These are phyloP conservation scores for Drosophila lacertosa DNA, from an alignment of 1,140 invertebrate species.

Conservation along the genomic window DNA sequence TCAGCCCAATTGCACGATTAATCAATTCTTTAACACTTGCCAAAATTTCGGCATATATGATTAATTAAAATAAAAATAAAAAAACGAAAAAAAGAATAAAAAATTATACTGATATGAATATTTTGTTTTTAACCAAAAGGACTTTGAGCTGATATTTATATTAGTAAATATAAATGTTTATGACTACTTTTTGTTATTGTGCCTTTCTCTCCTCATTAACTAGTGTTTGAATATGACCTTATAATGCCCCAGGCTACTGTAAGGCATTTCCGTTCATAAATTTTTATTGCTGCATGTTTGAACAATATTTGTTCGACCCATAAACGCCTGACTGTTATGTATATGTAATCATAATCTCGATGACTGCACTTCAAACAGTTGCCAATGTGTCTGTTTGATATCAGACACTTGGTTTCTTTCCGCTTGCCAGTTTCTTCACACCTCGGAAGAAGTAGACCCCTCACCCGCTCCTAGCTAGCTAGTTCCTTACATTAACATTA, in stretches of 20 bases:
- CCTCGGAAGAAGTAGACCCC: conserved; percentile 37
- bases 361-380: conserved; percentile 80
- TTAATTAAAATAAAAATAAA: not conserved
- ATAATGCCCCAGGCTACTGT: not conserved
- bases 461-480: too few species aligned
- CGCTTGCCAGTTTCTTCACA: conserved; percentile 62
- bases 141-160: too few species aligned
- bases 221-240: not conserved
- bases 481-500: not conserved
- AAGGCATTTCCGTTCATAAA: conserved; percentile 46
- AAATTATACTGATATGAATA: too few species aligned
- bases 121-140: too few species aligned
- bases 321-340: conserved; percentile 7
- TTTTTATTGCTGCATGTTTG: conserved; percentile 6
- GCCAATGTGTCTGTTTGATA: conserved; percentile 80
- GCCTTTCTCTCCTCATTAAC: too few species aligned
- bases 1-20: conserved; percentile 36
- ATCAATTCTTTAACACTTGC: conserved; percentile 51
- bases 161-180: too few species aligned
- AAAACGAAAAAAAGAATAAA: too few species aligned
- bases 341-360: conserved; percentile 50
- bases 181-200: too few species aligned
- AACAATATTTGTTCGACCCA: not conserved
- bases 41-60: conserved; percentile 31
- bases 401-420: conserved; percentile 70